Evolutionary conservation across 2,113 vertebrate genomes (phyloP).

Genomic region (Phrynocephalus versicolor): DNA sequence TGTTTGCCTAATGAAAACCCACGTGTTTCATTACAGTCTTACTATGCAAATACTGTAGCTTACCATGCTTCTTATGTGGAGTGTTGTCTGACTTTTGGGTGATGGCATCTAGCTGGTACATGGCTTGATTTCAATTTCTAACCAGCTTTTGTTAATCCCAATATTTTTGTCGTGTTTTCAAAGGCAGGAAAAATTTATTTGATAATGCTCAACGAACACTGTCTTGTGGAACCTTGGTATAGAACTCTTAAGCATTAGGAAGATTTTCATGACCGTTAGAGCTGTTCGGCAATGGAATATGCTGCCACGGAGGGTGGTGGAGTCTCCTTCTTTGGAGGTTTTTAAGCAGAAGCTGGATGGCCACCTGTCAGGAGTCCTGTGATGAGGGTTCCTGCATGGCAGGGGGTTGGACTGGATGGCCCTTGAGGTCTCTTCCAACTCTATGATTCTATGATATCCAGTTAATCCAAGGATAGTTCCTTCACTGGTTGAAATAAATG

Average conservation of each 20-base stretch:
- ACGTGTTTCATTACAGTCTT: not conserved
- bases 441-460: no score
- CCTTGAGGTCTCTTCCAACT: no score
- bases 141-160: not conserved
- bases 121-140: accelerated
- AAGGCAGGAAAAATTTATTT: not conserved
- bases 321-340: no score
- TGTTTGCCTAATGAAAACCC: not conserved
- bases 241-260: accelerated
- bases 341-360: no score
- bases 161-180: accelerated
- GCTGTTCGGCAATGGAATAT: no score
- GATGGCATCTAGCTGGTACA: accelerated
- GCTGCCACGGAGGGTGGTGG: no score
- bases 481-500: not conserved
- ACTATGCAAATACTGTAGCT: not conserved
- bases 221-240: not conserved
- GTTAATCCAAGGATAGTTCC: not conserved
- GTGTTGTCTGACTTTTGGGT: accelerated
- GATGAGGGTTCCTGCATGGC: no score
- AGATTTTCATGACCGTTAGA: no score
- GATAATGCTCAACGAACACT: accelerated
- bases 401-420: no score
- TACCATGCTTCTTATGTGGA: not conserved
- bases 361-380: no score